phyloP scores from a whole-genome alignment of 2,113 vertebrate species.

The Ceyx margarethae region DNA sequence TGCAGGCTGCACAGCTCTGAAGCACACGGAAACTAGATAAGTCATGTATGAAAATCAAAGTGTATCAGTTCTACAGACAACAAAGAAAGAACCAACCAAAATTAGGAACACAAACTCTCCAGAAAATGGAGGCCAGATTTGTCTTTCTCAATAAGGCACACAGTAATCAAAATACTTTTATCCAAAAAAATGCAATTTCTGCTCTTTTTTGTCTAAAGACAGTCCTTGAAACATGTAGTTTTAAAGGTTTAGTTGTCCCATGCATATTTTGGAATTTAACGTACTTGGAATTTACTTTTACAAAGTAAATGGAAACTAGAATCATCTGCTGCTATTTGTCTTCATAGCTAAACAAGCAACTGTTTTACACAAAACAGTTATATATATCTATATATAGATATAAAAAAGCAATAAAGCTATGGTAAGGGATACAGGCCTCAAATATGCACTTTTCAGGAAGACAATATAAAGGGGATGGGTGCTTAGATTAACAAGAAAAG shows the following conservation, averaged over 20 bases:
- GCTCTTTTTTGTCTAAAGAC: background rate
- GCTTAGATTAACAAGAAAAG: background rate
- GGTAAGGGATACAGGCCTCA: background rate
- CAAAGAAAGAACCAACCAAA: background rate
- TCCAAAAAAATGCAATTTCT: background rate
- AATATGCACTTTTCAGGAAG: background rate
- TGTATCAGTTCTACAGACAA: slow-evolving; percentile 12
- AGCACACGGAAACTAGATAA: background rate
- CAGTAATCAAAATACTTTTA: background rate
- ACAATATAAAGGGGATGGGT: background rate
- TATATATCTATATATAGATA: background rate
- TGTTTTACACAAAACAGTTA: background rate
- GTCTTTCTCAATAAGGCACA: background rate
- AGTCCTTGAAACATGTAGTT: background rate
- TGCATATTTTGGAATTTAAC: background rate
- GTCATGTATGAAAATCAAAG: slow-evolving; percentile 57
- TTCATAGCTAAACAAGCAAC: background rate
- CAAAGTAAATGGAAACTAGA: background rate
- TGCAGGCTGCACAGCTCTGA: slow-evolving; percentile 30
- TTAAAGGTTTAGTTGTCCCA: background rate
- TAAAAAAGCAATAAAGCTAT: background rate
- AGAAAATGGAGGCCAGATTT: background rate
- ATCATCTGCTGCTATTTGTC: background rate
- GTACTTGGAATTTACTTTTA: background rate
- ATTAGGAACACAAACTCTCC: background rate